Base-by-base conservation (phyloP, 2,888 invertebrate genomes). In the Eristalis pertinax region DNA sequence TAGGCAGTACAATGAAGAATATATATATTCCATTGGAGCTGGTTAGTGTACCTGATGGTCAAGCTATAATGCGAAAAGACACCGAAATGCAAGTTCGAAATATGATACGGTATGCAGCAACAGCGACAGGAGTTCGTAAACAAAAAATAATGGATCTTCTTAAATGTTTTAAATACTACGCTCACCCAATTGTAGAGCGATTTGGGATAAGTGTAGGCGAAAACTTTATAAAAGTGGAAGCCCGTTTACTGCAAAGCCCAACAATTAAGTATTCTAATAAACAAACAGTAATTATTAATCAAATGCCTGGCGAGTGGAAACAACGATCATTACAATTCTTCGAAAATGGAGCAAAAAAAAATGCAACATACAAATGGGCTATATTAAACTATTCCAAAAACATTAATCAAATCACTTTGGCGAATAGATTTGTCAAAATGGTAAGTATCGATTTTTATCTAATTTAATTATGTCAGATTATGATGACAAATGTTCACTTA, bases 31-130 rank as follows among this genome's bases (percentile, higher is more conserved):
- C 99, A 0, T 93, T 96, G 56, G 99, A 99, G 93, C 94, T 98
- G 10, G 96, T 98, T 90, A 94, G 94, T 10, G 95, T 99, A 24
- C 94, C 96, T 0, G 94, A 95, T 56, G 98, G 97, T 0, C 99
- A 99, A 94, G 96, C 93, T 74, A 96, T 91, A 19, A 91, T 91
- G 83, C 92, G 96, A 90, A 98, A 98, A 92, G 94, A 99, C 91
- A 96, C 96, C 7, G 97, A 98, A 38, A 94, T 92, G 38, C 99
- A 99, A 93, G 97, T 98, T 0, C 94, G 96, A 0, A 95, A 94
- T 0, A 98, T 99, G 98, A 98, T 99, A 73, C 95, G 94, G 91
- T 94, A 95, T 58, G 97, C 99, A 0, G 99, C 99, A 0, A 96
- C 97, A 0, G 94, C 95, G 0, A 97, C 99, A 0, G 94, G 95